These are phyloP conservation scores for Mesembrinibis cayennensis DNA, from an alignment of 2,113 vertebrate genomes.

Conservation along the genomic window DNA sequence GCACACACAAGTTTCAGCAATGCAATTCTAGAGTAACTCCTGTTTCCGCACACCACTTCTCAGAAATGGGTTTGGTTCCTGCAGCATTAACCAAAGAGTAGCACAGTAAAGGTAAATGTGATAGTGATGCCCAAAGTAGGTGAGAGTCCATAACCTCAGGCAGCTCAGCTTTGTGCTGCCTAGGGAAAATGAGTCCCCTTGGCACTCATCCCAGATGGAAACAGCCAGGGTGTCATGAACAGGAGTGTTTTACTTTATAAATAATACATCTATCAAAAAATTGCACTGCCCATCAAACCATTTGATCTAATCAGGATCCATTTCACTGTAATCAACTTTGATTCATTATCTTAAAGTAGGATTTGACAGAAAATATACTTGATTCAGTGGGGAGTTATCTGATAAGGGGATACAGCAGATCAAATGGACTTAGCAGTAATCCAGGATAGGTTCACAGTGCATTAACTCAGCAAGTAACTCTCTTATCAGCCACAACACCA, in stretches of 20 bases:
- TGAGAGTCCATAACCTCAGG: not conserved
- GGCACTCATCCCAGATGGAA: not conserved
- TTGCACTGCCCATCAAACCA: not conserved
- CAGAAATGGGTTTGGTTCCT: not conserved
- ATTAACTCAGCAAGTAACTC: not conserved
- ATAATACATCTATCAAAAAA: not conserved
- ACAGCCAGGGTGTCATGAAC: not conserved
- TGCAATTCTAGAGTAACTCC: not conserved
- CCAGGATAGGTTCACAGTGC: not conserved
- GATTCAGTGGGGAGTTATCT: not conserved
- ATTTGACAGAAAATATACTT: not conserved
- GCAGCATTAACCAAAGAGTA: not conserved
- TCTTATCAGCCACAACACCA: not conserved
- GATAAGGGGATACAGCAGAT: not conserved
- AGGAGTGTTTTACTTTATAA: not conserved
- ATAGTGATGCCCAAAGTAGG: not conserved
- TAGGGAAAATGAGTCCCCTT: not conserved
- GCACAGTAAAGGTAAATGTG: not conserved
- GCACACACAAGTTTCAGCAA: not conserved
- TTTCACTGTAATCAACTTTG: not conserved
- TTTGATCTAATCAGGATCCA: not conserved
- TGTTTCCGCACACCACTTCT: not conserved
- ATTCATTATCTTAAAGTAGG: conserved; percentile 14
- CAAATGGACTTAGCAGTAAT: not conserved
- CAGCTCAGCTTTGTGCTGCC: not conserved